phyloP scores from a whole-genome alignment of 2,113 vertebrate species.

The Ardeotis arabs region DNA sequence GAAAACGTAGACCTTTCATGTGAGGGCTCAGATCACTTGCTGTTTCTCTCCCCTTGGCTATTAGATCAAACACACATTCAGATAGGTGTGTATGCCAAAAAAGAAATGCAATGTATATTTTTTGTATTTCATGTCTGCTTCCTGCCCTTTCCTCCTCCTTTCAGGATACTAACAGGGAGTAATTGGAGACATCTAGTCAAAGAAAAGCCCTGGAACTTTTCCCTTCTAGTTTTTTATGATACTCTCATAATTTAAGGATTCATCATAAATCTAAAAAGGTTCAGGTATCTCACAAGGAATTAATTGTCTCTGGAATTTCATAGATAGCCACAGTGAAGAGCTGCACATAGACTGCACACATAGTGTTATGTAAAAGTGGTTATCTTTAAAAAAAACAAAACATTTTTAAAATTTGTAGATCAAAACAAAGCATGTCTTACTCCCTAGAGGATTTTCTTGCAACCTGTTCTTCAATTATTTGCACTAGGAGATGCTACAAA shows the following conservation, averaged over 20 bases:
- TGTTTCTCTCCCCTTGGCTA: conserved; percentile 15
- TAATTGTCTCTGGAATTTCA: neutral
- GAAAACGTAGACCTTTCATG: neutral
- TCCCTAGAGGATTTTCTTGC: conserved; percentile 49
- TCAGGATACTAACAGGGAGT: neutral
- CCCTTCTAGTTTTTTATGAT: conserved; percentile 1
- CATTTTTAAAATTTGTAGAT: conserved; percentile 18
- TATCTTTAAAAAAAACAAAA: conserved; percentile 14
- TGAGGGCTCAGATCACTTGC: conserved; percentile 18
- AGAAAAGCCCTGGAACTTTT: conserved; percentile 8
- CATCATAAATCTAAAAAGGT: conserved; percentile 26
- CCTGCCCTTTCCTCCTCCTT: neutral
- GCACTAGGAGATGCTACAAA: conserved; percentile 58
- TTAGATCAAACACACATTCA: conserved; percentile 12
- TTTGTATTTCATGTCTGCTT: neutral
- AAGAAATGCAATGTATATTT: neutral
- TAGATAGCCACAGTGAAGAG: conserved; percentile 54
- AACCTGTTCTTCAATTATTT: conserved; percentile 51
- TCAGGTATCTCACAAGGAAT: conserved; percentile 15
- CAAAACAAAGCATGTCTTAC: conserved; percentile 36
- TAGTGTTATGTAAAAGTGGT: conserved; percentile 52
- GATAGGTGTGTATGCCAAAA: conserved; percentile 49
- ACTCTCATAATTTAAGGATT: conserved; percentile 11
- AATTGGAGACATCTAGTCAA: neutral
- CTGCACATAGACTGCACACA: conserved; percentile 42